A percentile compares a stretch with the other conserved stretches of the same genome.
Conservation (phyloP, 2,113 vertebrate genomes). For the Heterotis niloticus region DNA sequence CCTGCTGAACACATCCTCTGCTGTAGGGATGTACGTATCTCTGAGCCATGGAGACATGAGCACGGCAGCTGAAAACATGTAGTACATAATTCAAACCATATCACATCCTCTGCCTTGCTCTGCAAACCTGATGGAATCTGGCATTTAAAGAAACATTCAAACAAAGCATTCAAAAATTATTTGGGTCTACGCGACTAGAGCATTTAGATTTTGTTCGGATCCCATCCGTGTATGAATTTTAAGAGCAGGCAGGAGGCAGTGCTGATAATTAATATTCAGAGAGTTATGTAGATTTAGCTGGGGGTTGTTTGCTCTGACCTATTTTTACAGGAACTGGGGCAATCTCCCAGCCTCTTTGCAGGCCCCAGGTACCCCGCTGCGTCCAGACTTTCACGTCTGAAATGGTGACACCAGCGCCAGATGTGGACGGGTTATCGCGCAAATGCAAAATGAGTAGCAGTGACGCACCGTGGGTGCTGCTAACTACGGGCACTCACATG, state of each 20-base stretch:
- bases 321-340: conserved; percentile 74
- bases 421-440: background rate
- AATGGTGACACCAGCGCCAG: conserved; percentile 35
- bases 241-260: conserved; percentile 40
- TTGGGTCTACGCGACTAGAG: conserved; percentile 12
- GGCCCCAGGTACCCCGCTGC: conserved; percentile 59
- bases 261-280: conserved; percentile 67
- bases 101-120: background rate
- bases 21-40: background rate
- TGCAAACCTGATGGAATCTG: background rate
- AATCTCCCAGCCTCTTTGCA: conserved; percentile 55
- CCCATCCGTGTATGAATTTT: conserved; percentile 34
- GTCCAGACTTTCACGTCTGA: conserved; percentile 55
- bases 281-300: conserved; percentile 64
- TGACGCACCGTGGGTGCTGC: background rate
- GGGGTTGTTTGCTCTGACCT: conserved; percentile 67
- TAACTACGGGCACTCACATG: too few species aligned
- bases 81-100: background rate
- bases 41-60: background rate
- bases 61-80: background rate
- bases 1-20: background rate
- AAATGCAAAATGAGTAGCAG: background rate
- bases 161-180: too few species aligned
- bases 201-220: conserved; percentile 30
- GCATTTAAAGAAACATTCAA: conserved; percentile 8